Base-by-base conservation (phyloP, 1,140 invertebrate species). In the Formica selysi region DNA sequence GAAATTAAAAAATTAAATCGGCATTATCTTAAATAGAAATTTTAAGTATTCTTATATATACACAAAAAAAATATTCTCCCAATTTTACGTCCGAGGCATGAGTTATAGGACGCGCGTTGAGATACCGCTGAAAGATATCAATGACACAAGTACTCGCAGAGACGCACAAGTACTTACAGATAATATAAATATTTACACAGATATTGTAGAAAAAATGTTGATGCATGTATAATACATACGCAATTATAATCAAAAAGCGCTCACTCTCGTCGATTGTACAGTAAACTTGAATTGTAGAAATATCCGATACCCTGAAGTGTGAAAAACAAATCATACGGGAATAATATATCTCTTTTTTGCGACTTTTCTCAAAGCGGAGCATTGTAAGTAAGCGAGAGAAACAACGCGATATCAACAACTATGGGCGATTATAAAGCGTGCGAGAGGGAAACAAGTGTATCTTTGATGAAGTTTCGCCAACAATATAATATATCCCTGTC, bases 141-240 rank as follows among this genome's bases (percentile, higher is more conserved):
- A 54, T 79, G 32, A 38, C 13, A 29, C 6, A 61, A 16, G 29
- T 3, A 48, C 22, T 36, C 6, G 41, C 41, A 8, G 41, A 44
- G 41, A 57, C n/a, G 26, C 3, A 54, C 29, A 10, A 41, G 3
- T 54, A 19, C 26, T 76, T 62, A 32, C 32, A 67, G 41, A 67
- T 67, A 79, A 54, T 38, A 32, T 32, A 41, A 68, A 57, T 54
- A 67, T 79, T 79, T 68, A 41, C 10, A 57, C 48, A 57, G 64
- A 68, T 70, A 70, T 80, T 4, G 32, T 38, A 70, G n/a, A 5
- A 80, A 64, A 64, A 78, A 29, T 64, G 74, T 62, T 62, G 22
- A 36, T 16, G 16, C 29, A n/a, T 19, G 26, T 26, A 26, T 29
- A 38, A 68, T 54, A 54, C 26, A 44, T 10, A 32, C 5, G 3